Evolutionary conservation across 2,113 vertebrate species (phyloP), one percentile per base, ranked within the genome.

Genomic region (Passer domesticus): DNA sequence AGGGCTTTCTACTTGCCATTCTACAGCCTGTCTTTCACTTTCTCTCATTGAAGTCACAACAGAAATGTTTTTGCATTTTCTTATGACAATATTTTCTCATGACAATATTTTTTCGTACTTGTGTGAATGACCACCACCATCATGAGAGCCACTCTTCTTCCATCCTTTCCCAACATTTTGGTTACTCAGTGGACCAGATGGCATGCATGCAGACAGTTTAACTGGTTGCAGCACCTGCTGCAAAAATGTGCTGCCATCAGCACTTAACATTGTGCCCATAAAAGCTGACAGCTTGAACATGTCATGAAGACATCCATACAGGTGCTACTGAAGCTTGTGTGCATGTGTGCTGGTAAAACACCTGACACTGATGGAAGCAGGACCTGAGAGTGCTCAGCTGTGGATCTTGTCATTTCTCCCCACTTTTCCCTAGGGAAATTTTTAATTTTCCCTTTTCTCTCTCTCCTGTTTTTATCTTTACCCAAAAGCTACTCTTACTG

Each of bases 101-200:
- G 39, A 39, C 39, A 39, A 39, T 39, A 39, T 39, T 39, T 39
- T 39, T 11, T 8, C 0, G 0, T 52, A 85, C 30, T 64, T 47
- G 8, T 8, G 3, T 18, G 35, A 75, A 82, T 1, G 1, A 74
- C 7, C 35, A 37, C 8, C 22, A 27, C 7, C 1, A 1, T 20
- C 13, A n/a, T 23, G 11, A 39, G 15, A 72, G 21, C 49, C 27
- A 44, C 5, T 17, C 5, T 73, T 43, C 19, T 69, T 75, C 27
- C 19, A 46, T 8, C 19, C 7, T 74, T 53, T 49, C 31, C 59
- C 18, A 67, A 8, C 2, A 4, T 15, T 59, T 46, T 55, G 8
- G 4, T 50, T 77, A 41, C 17, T 39, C n/a, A 43, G 24, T 33
- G 15, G 28, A 33, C 25, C 56, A 58, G 67, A 87, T 9, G 46